Percentiles rank a stretch among this genome's conserved stretches.
Evolutionary conservation across 2,888 invertebrate genomes (phyloP).

Genomic region (Lepidonotus clava): DNA sequence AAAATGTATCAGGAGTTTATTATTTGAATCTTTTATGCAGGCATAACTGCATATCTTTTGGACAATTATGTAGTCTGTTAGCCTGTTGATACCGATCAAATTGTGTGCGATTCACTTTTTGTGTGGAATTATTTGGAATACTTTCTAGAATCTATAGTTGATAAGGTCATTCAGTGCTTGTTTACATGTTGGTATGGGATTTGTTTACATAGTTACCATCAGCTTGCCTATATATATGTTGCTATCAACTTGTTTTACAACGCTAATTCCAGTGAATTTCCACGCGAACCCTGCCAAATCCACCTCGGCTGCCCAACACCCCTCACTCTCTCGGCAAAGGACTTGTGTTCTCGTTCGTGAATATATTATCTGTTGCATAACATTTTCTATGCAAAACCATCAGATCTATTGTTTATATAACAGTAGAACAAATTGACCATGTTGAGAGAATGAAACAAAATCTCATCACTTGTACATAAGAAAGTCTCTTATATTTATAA

Average conservation of each 20-base stretch:
- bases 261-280: not conserved
- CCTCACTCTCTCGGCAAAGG: not conserved
- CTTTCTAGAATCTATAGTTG: too few relatives aligned
- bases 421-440: slow-evolving; percentile 46
- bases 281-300: not conserved
- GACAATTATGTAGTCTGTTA: too few relatives aligned
- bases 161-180: too few relatives aligned
- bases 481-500: slow-evolving; percentile 58
- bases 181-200: not conserved
- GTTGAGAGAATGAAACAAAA: slow-evolving; percentile 46
- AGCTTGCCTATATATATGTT: not conserved
- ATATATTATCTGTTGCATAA: slow-evolving; percentile 51
- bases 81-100: too few relatives aligned
- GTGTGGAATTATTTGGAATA: too few relatives aligned
- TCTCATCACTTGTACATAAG: slow-evolving; percentile 56
- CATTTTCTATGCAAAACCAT: slow-evolving; percentile 55
- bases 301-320: not conserved
- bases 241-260: not conserved
- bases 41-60: too few relatives aligned
- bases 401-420: slow-evolving; percentile 43
- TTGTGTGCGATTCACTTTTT: too few relatives aligned
- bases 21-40: too few relatives aligned
- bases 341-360: slow-evolving; percentile 21
- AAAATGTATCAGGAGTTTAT: too few relatives aligned
- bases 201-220: slow-evolving; percentile 25